Evolutionary conservation across 2,797 vertebrate species (phyloP).

Genomic region (Ptychadena robeensis): DNA sequence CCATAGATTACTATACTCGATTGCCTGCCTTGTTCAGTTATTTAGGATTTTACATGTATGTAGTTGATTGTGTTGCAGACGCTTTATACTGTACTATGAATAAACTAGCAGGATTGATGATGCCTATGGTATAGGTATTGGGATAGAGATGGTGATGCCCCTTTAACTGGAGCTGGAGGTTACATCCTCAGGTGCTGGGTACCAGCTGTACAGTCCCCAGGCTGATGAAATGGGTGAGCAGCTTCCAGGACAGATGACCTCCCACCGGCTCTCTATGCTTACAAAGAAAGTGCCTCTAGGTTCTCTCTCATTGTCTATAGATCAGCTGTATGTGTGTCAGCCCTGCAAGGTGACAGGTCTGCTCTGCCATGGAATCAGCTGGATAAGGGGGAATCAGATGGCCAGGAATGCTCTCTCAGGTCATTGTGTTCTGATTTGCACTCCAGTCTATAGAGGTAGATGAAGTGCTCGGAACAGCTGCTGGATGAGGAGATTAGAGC

Average conservation of each 20-base stretch:
- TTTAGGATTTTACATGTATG: too few relatives aligned
- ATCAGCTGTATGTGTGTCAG: conserved; percentile 12
- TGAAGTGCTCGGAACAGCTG: conserved; percentile 7
- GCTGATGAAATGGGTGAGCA: conserved; percentile 20
- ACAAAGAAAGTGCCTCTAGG: conserved; percentile 29
- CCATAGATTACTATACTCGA: neutral
- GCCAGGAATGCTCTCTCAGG: neutral
- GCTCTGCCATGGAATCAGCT: neutral
- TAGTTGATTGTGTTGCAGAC: too few relatives aligned
- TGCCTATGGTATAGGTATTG: neutral
- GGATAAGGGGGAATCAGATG: conserved; percentile 14
- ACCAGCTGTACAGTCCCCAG: conserved; percentile 32
- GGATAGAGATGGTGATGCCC: neutral
- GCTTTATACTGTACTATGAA: too few relatives aligned
- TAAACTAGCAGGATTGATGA: neutral
- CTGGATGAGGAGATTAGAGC: neutral
- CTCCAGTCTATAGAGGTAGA: neutral
- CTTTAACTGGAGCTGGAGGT: neutral
- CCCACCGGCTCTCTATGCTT: conserved; percentile 7
- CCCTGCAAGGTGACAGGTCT: neutral
- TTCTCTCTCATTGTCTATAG: conserved; percentile 39
- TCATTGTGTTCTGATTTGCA: neutral
- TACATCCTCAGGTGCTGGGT: conserved; percentile 24
- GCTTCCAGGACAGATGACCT: conserved; percentile 27
- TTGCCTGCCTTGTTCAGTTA: neutral